Evolutionary conservation across 2,797 vertebrate genomes (phyloP), one percentile per base, ranked within the genome.

Genomic region (Myotis findleyi): DNA sequence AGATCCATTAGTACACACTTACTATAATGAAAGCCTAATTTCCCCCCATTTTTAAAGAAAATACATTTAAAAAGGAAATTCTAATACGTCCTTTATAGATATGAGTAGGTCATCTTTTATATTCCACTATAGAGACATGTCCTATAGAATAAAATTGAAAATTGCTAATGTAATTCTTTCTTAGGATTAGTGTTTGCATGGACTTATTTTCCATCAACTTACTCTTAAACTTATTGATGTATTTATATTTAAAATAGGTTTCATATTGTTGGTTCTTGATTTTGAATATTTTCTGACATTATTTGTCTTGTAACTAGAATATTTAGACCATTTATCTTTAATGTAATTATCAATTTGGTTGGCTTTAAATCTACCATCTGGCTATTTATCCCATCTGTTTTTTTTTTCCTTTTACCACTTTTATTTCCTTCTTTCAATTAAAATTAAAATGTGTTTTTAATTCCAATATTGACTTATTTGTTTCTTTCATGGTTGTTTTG

Each of bases 301-400:
- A 62, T 71, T 47, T 88, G 36, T 87, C 38, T 93, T 87, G 49
- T 79, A 77, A 44, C 33, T 76, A 20, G 5, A 36, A 0, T 93
- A 27, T 87, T 95, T 76, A 87, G 38, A 30, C 33, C 38, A 93
- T 80, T 80, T 47, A 44, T 25, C 69, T 53, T 87, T 86, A 96
- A 59, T 68, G 16, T 21, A 38, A 62, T 62, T 89, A 59, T 83
- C 20, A 30, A 11, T 73, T 53, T 79, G 17, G 4, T 64, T 20
- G 9, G 7, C 4, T 89, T 89, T 77, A 79, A 55, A 71, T 77
- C 27, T 77, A 62, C 41, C 4, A 84, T 53, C 27, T 76, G 85
- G n/a, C 8, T 75, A 53, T 62, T 71, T n/a, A 77, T n/a, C 4
- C 30, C 16, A 85, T 44, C 13, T 91, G 4, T 66, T 68, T 5